Evolutionary conservation across 2,888 invertebrate species (phyloP).

Genomic region (Philopedon plagiatum): DNA sequence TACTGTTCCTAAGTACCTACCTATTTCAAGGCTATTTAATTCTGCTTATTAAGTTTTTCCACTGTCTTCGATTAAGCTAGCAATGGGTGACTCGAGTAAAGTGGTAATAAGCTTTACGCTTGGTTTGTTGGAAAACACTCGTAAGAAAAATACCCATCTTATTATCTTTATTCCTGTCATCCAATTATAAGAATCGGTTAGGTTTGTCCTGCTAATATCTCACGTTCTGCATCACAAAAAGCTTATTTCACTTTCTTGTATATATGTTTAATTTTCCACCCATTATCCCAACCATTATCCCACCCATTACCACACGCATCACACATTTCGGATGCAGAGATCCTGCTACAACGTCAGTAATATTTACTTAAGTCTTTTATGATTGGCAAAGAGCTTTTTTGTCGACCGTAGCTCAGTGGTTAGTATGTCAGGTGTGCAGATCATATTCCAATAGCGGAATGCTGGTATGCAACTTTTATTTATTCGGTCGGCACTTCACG

Average conservation of each 20-base stretch:
- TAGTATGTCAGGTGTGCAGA: too few relatives aligned
- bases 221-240: constrained; percentile 34
- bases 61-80: constrained; percentile 6
- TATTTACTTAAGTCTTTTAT: neutral
- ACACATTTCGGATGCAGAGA: neutral
- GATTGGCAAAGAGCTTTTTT: too few relatives aligned
- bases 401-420: too few relatives aligned
- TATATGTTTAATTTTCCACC: neutral
- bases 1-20: too few relatives aligned
- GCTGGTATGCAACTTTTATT: too few relatives aligned
- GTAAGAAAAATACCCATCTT: neutral
- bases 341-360: neutral
- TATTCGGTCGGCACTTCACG: too few relatives aligned
- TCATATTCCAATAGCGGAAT: too few relatives aligned
- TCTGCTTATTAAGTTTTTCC: neutral
- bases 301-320: neutral
- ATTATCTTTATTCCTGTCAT: neutral
- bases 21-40: neutral
- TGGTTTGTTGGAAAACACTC: neutral
- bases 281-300: neutral
- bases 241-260: constrained; percentile 8
- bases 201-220: constrained; percentile 29
- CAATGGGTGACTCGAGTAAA: neutral
- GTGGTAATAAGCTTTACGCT: neutral
- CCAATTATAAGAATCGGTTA: constrained; percentile 28